Conservation (phyloP, 2,113 vertebrate genomes). For the Phalacrocorax aristotelis region DNA sequence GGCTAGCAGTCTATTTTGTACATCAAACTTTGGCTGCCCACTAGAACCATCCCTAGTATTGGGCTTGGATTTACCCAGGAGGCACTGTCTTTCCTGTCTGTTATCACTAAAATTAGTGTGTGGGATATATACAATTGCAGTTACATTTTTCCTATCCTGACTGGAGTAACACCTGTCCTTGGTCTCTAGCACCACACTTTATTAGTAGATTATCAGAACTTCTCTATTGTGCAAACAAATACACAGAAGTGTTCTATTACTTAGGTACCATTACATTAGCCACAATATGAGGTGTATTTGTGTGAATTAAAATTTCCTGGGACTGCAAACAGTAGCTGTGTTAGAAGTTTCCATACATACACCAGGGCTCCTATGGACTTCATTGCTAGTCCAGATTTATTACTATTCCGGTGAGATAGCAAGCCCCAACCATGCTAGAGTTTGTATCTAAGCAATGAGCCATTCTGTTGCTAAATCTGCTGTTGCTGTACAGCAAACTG, state of each 20-base stretch:
- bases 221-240: background rate
- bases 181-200: background rate
- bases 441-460: background rate
- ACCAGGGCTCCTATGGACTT: background rate
- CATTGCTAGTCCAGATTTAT: background rate
- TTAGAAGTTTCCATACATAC: background rate
- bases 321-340: background rate
- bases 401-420: background rate
- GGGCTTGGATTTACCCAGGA: background rate
- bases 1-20: background rate
- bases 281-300: background rate
- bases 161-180: background rate
- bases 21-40: background rate
- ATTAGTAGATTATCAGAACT: background rate
- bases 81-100: background rate
- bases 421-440: background rate
- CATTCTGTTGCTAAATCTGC: background rate
- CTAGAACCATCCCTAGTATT: background rate
- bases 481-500: background rate
- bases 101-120: background rate
- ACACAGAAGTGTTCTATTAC: background rate
- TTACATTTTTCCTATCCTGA: background rate
- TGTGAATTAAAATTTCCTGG: background rate
- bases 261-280: background rate
- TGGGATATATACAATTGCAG: background rate